A percentile compares a stretch with the other conserved stretches of the same genome.
These are phyloP conservation scores for Dasyornis broadbenti DNA, from an alignment of 2,113 vertebrate genomes.

Conservation along the genomic window DNA sequence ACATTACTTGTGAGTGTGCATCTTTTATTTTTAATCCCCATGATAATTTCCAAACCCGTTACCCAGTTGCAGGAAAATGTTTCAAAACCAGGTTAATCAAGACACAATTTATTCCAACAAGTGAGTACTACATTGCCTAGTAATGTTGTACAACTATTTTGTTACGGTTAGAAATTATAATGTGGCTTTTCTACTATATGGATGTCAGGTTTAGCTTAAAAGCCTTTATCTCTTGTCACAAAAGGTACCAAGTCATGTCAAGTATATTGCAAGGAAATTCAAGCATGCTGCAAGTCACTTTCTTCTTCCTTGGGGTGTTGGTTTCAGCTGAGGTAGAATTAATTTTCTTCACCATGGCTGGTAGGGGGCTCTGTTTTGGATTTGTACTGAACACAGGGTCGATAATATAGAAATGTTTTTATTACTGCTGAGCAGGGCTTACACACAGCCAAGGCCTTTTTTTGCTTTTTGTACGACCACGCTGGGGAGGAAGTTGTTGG, in stretches of 20 bases:
- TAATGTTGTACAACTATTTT: neutral
- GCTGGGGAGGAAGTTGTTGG: neutral
- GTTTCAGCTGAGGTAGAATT: neutral
- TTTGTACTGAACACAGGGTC: neutral
- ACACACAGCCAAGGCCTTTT: neutral
- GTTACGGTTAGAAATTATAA: neutral
- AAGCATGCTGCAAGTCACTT: neutral
- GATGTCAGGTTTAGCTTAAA: neutral
- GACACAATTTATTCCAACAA: neutral
- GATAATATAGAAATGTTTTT: neutral
- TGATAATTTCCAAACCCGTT: neutral
- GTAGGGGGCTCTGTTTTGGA: neutral
- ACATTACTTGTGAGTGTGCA: neutral
- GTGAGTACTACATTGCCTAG: neutral
- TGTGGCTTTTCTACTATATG: neutral
- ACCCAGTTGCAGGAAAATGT: neutral
- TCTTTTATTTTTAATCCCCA: neutral
- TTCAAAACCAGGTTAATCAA: neutral
- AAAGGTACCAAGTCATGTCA: neutral
- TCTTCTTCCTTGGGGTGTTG: neutral
- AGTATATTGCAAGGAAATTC: neutral
- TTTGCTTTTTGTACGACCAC: fast-evolving
- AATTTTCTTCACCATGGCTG: neutral
- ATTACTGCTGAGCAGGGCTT: neutral
- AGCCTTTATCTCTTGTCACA: neutral